Base-by-base conservation (phyloP, 2,797 vertebrate genomes). In the Dromococcyx pavoninus region DNA sequence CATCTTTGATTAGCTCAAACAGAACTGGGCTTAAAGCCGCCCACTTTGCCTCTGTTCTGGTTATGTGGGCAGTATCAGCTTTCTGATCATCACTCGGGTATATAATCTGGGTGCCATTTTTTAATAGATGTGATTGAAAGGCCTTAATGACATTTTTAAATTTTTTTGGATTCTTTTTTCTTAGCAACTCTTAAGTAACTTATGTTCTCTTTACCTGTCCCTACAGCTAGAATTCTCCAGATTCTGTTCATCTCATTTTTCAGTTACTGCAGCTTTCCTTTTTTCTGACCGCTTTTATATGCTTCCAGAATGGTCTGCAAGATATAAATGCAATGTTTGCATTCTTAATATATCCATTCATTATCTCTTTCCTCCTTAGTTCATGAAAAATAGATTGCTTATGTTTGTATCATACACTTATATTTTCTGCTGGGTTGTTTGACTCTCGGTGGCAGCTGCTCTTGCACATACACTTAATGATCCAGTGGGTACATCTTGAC, bases 221-320 rank as follows among this genome's bases (percentile, higher is more conserved):
- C 56, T 79, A 5, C 14, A 66, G 41, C 24, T 74, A 0, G 0
- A 87, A 33, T 15, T 87, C 10, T 60, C 33, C 17, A 46, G 17
- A 54, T 80, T 86, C 32, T 86, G 17, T 1, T 78, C 17, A 4
- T 57, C 9, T 65, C 7, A 30, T 37, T 19, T 53, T 25, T 9
- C 10, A 24, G 10, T 71, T 80, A 32, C 14, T 60, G 50, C 33
- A 32, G 9, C 66, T 22, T 72, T 70, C 50, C 46, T 77, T 88
- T 72, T 77, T 37, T 83, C 28, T 86, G 37, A 35, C 41, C 28
- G 23, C 23, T 79, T 60, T 94, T 73, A 50, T 77, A 22, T 67
- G 50, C 65, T 74, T 93, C 67, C 69, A 89, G 76, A 89, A 61
- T 65, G 19, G 81, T 92, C 89, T 89, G 50, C 46, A 75, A 92